Base-by-base conservation (phyloP, 2,113 vertebrate species). In the Pontoporia blainvillei region DNA sequence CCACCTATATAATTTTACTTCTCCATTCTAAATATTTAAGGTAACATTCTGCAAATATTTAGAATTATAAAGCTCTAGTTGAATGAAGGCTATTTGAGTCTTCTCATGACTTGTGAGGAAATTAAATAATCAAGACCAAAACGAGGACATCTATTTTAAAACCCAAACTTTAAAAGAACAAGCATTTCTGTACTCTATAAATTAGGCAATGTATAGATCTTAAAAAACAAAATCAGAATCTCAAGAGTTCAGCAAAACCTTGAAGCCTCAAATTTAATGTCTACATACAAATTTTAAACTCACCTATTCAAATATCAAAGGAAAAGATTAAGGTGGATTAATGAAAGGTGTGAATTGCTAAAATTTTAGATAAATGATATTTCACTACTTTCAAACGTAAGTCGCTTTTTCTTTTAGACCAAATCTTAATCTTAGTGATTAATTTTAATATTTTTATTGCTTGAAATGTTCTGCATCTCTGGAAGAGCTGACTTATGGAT, bases 311-410 rank as follows among this genome's bases (percentile, higher is more conserved):
- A 76, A 86, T 86, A 76, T 81, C 52, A 86, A 31, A 89, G 72
- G 73, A 90, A 75, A 95, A 76, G 57, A 86, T 86, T 82, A 76
- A 57, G 29, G 13, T 44, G 34, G 86, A 86, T 87, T 87, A 93
- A 31, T 83, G 73, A 93, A 96, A 93, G 36, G 81, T 75, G 36
- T 85, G 34, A 94, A 76, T n/a, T 84, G 61, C 73, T 95, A 94
- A 67, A 64, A 78, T 72, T 89, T 72, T 81, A 79, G 64, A n/a
- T 89, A 31, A 89, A 59, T 23, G 46, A 8, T 69, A 94, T 46
- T 90, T 86, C 34, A 83, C 61, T 94, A 73, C 81, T 95, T 89
- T 52, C 59, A 94, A 64, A 69, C 7, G 2, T 72, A 78, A 84
- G 25, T n/a, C 66, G 34, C 44, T 90, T 90, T 86, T 64, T 57